Evolutionary conservation across 2,797 vertebrate genomes (phyloP), one percentile per base, ranked within the genome.

Genomic region (Notolabrus celidotus): DNA sequence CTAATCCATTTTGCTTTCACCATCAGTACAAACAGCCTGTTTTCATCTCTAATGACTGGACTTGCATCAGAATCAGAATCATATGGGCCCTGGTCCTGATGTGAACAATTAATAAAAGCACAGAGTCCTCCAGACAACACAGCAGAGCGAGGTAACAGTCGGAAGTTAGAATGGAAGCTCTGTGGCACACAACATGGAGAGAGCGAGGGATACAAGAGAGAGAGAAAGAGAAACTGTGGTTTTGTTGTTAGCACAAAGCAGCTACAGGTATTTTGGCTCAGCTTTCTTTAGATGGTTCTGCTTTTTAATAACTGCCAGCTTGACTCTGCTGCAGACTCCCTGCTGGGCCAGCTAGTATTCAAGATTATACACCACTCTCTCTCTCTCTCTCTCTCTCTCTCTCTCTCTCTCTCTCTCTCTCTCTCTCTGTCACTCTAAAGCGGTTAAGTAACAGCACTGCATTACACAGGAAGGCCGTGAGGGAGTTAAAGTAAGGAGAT

Each of bases 191-290:
- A 6, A 17, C 38, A 20, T 6, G 49, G 53, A 39, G 39, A 66
- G 15, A 31, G 10, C 11, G 12, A 15, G 22, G 41, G 55, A 60
- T 53, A 0, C 47, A 61, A 67, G 55, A 43, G 5, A 33, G 34
- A 43, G 39, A 34, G 12, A 43, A 36, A 66, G 12, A 15, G 14
- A 23, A 43, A 56, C 14, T 11, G 36, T 38, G 56, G 20, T 51
- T 54, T 66, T 70, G 14, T 51, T 65, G 23, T 43, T 42, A 55
- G 2, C 33, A 23, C 33, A 55, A 38, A 34, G 23, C 46, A 36
- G 50, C 51, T 38, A 36, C 63, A 68, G 54, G 64, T 68, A 51
- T 33, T 67, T 42, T 60, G 39, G 34, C 22, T 56, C 41, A 25
- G 27, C 27, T 15, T 63, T 14, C 20, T 58, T 58, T 47, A 38